Conservation (phyloP, 1,140 invertebrate species). For the Tetramorium simillimum region DNA sequence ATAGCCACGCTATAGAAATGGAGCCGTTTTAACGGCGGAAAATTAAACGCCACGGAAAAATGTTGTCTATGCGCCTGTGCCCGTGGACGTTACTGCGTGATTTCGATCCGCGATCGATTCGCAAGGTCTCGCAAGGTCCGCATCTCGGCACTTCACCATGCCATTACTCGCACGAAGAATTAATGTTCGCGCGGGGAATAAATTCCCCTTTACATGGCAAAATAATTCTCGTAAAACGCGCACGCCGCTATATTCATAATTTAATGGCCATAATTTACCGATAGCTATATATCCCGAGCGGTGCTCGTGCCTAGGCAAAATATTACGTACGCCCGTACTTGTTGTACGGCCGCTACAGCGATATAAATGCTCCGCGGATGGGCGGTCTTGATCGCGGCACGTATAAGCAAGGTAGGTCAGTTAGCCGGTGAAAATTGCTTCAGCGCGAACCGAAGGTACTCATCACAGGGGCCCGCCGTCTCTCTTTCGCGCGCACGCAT, state of each 20-base stretch:
- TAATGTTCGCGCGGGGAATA: conserved; percentile 43
- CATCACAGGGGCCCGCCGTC: conserved; percentile 58
- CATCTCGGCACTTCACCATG: conserved; percentile 1
- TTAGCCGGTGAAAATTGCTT: conserved; percentile 68
- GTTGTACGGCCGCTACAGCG: conserved; percentile 15
- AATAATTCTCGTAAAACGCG: conserved; percentile 64
- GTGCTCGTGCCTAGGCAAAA: conserved; percentile 63
- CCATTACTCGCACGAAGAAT: conserved; percentile 29
- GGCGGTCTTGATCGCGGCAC: conserved; percentile 50
- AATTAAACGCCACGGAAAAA: conserved; percentile 4
- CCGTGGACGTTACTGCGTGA: conserved; percentile 4
- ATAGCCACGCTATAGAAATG: not conserved
- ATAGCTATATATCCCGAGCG: conserved; percentile 58
- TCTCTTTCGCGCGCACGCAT: conserved; percentile 28
- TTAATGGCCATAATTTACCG: conserved; percentile 68
- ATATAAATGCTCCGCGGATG: conserved; percentile 65
- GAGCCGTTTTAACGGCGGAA: not conserved
- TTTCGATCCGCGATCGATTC: conserved; percentile 44
- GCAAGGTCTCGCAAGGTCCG: not conserved
- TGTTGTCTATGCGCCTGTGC: not conserved
- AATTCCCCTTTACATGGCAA: conserved; percentile 60
- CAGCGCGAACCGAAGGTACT: conserved; percentile 53
- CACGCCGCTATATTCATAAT: conserved; percentile 67
- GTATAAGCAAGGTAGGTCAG: conserved; percentile 60
- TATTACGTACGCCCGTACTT: conserved; percentile 57